Conservation (phyloP, 2,888 invertebrate species). For the Coelinius sp. region DNA sequence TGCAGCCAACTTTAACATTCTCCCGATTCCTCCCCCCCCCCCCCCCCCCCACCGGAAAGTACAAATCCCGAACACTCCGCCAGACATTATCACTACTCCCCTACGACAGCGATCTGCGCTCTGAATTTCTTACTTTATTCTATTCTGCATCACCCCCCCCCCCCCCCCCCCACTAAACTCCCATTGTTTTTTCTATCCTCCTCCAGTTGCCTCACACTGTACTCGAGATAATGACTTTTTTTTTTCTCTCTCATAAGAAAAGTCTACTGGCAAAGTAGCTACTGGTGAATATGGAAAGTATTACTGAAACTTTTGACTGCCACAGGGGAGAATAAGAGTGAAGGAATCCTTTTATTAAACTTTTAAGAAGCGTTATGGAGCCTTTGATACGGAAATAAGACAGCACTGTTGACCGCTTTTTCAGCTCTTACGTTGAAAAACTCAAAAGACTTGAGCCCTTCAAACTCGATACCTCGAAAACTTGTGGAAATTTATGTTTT, state of each 20-base stretch:
- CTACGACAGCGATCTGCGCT: neutral
- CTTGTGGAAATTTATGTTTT: neutral
- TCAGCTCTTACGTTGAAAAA: neutral
- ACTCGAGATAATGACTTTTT: constrained; percentile 29
- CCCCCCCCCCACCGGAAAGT: neutral
- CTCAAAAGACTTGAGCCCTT: constrained; percentile 18
- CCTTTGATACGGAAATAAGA: constrained; percentile 25
- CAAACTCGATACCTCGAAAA: constrained; percentile 30
- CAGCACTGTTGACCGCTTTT: neutral
- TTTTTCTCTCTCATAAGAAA: constrained; percentile 14
- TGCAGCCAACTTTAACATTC: neutral
- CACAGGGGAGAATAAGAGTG: neutral
- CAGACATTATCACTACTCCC: neutral
- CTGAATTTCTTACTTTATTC: neutral
- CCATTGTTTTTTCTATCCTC: constrained; percentile 42
- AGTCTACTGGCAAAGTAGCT: neutral
- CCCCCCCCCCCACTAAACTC: neutral
- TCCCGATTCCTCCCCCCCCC: too few relatives aligned
- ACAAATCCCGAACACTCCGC: constrained; percentile 1
- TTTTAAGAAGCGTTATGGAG: constrained; percentile 36
- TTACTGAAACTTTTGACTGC: constrained; percentile 39
- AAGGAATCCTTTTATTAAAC: constrained; percentile 40
- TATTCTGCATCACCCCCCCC: neutral
- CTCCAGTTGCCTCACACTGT: constrained; percentile 34
- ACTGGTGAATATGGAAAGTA: constrained; percentile 38